Evolutionary conservation across 2,888 invertebrate genomes (phyloP).

Genomic region (Choristoneura rosaceana): DNA sequence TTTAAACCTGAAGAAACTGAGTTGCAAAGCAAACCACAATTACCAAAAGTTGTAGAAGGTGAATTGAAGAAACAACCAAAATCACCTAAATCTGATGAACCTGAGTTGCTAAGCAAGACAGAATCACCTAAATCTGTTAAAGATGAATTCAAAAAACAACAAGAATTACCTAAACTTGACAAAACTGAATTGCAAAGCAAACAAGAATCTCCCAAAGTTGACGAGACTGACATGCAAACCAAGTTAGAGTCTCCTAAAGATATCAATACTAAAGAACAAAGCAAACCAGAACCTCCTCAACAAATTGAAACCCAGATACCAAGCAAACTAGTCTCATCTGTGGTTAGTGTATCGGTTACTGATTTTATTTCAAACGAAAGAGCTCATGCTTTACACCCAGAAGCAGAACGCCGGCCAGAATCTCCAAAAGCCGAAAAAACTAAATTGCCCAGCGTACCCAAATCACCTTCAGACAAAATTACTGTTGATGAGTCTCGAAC

Average conservation of each 20-base stretch:
- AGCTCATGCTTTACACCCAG: slow-evolving; percentile 27
- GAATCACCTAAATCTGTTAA: slow-evolving; percentile 10
- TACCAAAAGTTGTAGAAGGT: neutral
- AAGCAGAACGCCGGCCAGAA: neutral
- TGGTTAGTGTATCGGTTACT: neutral
- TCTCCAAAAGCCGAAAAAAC: neutral
- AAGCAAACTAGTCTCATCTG: neutral
- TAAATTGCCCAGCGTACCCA: neutral
- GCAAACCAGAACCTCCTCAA: slow-evolving; percentile 24
- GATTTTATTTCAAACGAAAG: slow-evolving; percentile 35
- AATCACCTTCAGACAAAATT: neutral
- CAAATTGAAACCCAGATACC: neutral
- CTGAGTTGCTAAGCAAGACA: slow-evolving; percentile 29
- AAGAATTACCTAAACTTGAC: neutral
- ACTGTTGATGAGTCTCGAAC: neutral
- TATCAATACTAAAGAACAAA: slow-evolving; percentile 40
- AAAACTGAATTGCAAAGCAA: neutral
- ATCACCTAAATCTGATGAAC: slow-evolving; percentile 43
- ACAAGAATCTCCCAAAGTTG: slow-evolving; percentile 21
- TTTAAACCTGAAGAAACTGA: neutral
- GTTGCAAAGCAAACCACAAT: neutral
- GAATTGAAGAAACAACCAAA: slow-evolving; percentile 2
- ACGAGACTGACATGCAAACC: slow-evolving; percentile 39
- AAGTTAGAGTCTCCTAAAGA: slow-evolving; percentile 34
- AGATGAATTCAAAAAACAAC: neutral